These are phyloP conservation scores for Copidosoma floridanum DNA, from an alignment of 1,140 invertebrate species.

Conservation along the genomic window DNA sequence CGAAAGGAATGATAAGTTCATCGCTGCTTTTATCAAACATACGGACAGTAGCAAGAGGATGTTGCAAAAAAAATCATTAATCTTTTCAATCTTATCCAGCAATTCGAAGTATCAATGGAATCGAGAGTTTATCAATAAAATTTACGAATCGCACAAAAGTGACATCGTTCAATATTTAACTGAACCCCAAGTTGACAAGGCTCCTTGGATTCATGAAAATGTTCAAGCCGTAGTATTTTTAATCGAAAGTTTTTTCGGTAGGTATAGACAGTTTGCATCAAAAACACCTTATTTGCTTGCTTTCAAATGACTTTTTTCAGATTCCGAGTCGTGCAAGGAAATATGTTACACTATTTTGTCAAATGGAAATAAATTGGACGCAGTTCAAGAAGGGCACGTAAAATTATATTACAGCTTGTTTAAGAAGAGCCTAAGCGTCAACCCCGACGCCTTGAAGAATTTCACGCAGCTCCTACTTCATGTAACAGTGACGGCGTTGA, in stretches of 20 bases:
- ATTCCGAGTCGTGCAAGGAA: slow-evolving; percentile 36
- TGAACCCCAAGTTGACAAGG: slow-evolving; percentile 23
- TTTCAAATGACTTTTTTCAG: slow-evolving; percentile 38
- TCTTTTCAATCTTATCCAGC: slow-evolving; percentile 44
- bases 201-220: slow-evolving; percentile 44
- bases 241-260: slow-evolving; percentile 44
- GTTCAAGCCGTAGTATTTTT: slow-evolving; percentile 36
- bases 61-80: slow-evolving; percentile 32
- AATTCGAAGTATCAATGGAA: slow-evolving; percentile 43
- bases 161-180: slow-evolving; percentile 43
- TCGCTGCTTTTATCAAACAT: slow-evolving; percentile 37
- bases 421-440: slow-evolving; percentile 40
- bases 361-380: slow-evolving; percentile 46
- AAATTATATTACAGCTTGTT: slow-evolving; percentile 49
- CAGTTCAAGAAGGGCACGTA: slow-evolving; percentile 39
- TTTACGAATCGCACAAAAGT: slow-evolving; percentile 33
- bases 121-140: slow-evolving; percentile 39
- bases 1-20: slow-evolving; percentile 36
- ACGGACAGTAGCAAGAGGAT: slow-evolving; percentile 28
- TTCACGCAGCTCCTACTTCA: slow-evolving; percentile 61
- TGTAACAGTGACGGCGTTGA: slow-evolving; percentile 57
- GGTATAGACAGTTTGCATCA: slow-evolving; percentile 16
- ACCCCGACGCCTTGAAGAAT: slow-evolving; percentile 54
- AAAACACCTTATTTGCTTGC: too few relatives aligned
- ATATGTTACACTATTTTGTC: slow-evolving; percentile 39